phyloP scores from a whole-genome alignment of 1,140 invertebrate species.

The Drosophila elegans region DNA sequence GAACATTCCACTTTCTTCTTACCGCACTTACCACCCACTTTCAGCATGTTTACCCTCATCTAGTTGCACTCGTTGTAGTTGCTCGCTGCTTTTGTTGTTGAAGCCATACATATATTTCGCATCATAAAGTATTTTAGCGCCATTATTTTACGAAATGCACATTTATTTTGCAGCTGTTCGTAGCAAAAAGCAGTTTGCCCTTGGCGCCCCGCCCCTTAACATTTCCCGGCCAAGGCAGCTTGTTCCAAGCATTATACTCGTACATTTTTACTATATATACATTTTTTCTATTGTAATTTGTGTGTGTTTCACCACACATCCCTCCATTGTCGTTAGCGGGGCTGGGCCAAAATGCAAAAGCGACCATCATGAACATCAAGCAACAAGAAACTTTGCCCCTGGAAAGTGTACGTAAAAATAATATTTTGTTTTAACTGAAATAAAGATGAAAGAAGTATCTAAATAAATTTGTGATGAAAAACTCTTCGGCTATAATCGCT shows the following conservation, averaged over 20 bases:
- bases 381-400: background rate
- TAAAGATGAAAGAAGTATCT: too few species aligned
- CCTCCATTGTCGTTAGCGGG: conserved; percentile 16
- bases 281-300: conserved; percentile 23
- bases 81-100: conserved; percentile 34
- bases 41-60: conserved; percentile 7
- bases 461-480: too few species aligned
- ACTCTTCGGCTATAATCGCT: too few species aligned
- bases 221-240: conserved; percentile 14
- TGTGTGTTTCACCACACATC: background rate
- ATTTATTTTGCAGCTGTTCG: conserved; percentile 74
- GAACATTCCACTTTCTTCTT: background rate
- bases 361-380: conserved; percentile 9
- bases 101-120: conserved; percentile 58
- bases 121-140: conserved; percentile 76
- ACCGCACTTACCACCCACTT: background rate
- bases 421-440: too few species aligned
- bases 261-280: background rate
- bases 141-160: conserved; percentile 78
- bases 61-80: conserved; percentile 29
- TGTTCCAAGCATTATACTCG: conserved; percentile 1
- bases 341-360: conserved; percentile 13
- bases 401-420: background rate
- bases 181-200: conserved; percentile 35
- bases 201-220: conserved; percentile 20